These are phyloP conservation scores for Cetoscarus ocellatus DNA, from an alignment of 2,797 vertebrate genomes.

Conservation along the genomic window DNA sequence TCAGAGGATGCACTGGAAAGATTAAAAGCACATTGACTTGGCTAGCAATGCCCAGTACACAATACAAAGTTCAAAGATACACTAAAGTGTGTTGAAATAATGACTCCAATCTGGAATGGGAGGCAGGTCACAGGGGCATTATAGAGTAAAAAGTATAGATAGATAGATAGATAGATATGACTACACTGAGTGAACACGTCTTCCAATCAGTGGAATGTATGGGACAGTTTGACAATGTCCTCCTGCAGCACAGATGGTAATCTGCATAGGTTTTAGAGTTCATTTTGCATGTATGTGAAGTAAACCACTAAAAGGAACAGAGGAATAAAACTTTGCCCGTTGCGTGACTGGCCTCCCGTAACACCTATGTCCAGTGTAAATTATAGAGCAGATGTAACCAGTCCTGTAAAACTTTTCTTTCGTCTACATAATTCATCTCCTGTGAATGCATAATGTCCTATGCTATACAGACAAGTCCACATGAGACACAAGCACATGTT, in stretches of 20 bases:
- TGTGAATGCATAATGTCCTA: conserved; percentile 65
- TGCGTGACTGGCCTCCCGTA: conserved; percentile 70
- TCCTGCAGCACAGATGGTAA: not conserved
- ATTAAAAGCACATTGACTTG: no score
- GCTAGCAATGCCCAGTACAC: no score
- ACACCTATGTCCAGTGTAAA: conserved; percentile 62
- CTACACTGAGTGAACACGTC: no score
- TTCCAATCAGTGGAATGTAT: not conserved
- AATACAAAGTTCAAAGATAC: no score
- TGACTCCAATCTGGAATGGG: no score
- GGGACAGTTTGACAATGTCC: not conserved
- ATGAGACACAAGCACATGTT: conserved; percentile 15
- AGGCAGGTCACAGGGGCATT: no score
- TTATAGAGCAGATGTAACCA: conserved; percentile 73
- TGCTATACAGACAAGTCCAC: conserved; percentile 29
- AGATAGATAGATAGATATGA: no score
- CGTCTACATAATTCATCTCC: conserved; percentile 74
- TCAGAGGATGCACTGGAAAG: no score
- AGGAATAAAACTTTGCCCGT: conserved; percentile 34
- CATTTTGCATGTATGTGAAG: conserved; percentile 7
- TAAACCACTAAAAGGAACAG: not conserved
- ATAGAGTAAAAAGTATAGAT: no score
- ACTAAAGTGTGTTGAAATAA: no score
- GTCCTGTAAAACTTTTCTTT: conserved; percentile 75
- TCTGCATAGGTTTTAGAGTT: conserved; percentile 5